Percentiles rank a stretch among this genome's conserved stretches.
Evolutionary conservation across 1,140 invertebrate species (phyloP).

Genomic region (Glomeris maerens): DNA sequence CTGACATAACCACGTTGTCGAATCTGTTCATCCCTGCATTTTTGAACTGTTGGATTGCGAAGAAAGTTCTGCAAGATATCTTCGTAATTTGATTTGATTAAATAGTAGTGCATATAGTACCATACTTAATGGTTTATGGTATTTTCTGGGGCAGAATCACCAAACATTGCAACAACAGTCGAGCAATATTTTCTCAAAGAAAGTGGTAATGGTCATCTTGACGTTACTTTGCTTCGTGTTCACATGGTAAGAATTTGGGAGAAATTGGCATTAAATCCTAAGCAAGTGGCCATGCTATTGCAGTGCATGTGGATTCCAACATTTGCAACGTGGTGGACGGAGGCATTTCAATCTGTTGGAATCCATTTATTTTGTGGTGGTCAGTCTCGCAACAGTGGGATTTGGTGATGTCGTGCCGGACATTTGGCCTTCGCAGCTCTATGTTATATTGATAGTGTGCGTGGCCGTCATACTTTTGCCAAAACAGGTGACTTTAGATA

Average conservation of each 20-base stretch:
- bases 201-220: conserved; percentile 85
- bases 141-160: conserved; percentile 87
- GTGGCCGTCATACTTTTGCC: conserved; percentile 86
- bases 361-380: conserved; percentile 91
- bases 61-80: conserved; percentile 92
- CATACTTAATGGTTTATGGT: conserved; percentile 27
- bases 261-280: not conserved
- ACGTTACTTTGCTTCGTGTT: conserved; percentile 92
- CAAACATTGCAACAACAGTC: conserved; percentile 96
- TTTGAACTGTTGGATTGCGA: conserved; percentile 95
- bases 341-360: conserved; percentile 84
- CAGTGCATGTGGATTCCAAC: conserved; percentile 89
- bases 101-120: not conserved
- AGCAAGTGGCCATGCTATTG: conserved; percentile 12
- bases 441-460: conserved; percentile 91
- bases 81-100: conserved; percentile 53
- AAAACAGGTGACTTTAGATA: conserved; percentile 42
- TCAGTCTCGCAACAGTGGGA: conserved; percentile 89
- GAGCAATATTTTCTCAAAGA: conserved; percentile 88
- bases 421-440: conserved; percentile 91
- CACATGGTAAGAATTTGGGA: conserved; percentile 56
- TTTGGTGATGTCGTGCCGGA: conserved; percentile 89
- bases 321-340: conserved; percentile 86
- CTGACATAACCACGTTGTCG: conserved; percentile 43
- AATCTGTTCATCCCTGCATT: conserved; percentile 94